Conservation (phyloP, 2,113 vertebrate species). For the Centropus unirufus region DNA sequence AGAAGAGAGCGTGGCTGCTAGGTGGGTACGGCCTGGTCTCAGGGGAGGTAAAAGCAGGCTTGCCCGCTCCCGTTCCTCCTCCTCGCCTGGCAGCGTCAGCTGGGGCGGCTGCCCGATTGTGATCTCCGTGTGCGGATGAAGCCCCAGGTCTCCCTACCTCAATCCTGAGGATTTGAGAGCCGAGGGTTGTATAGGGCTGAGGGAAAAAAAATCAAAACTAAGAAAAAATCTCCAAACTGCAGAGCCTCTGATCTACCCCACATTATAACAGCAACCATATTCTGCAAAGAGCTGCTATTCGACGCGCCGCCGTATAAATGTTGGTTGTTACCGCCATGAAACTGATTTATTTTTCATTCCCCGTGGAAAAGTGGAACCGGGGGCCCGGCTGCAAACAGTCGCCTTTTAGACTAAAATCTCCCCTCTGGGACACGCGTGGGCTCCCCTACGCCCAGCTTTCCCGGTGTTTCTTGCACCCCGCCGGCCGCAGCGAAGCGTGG, state of each 20-base stretch:
- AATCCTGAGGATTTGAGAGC: not conserved
- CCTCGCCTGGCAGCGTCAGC: fast-evolving
- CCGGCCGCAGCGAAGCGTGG: not conserved
- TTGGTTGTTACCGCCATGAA: not conserved
- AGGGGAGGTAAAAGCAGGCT: not conserved
- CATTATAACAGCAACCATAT: not conserved
- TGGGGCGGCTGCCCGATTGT: fast-evolving
- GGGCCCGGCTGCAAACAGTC: not conserved
- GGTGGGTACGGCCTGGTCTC: not conserved
- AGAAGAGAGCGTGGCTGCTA: not conserved
- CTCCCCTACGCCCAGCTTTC: not conserved
- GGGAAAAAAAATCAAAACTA: not conserved
- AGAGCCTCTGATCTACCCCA: not conserved
- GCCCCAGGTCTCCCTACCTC: not conserved
- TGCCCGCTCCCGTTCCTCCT: not conserved
- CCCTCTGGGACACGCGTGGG: fast-evolving
- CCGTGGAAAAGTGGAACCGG: not conserved
- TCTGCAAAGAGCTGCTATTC: not conserved
- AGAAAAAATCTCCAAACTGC: not conserved
- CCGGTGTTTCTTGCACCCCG: not conserved
- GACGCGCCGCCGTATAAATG: not conserved
- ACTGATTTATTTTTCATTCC: not conserved
- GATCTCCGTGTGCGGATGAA: not conserved
- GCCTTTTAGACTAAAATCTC: not conserved
- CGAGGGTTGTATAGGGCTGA: not conserved